A percentile compares a stretch with the other conserved stretches of the same genome.
These are phyloP conservation scores for Meriones unguiculatus DNA, from an alignment of 2,113 vertebrate species.

Conservation along the genomic window DNA sequence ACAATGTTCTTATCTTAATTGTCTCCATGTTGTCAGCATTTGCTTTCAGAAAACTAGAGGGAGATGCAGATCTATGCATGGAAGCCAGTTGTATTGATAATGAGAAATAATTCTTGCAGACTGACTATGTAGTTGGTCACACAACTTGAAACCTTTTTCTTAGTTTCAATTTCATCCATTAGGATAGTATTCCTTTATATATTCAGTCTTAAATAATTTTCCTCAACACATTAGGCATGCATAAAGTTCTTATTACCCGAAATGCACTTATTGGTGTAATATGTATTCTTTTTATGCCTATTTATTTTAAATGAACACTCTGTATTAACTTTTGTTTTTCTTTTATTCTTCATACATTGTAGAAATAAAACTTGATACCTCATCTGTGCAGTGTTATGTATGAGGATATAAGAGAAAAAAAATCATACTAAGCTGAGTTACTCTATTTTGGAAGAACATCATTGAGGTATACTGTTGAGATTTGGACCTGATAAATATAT, in stretches of 20 bases:
- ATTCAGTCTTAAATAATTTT: neutral
- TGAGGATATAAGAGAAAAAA: neutral
- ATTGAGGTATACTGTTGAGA: neutral
- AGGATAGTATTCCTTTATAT: neutral
- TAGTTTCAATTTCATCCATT: neutral
- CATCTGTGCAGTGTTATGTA: neutral
- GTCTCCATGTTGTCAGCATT: neutral
- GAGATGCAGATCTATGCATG: neutral
- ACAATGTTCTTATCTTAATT: neutral
- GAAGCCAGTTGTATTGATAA: neutral
- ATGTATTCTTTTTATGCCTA: neutral
- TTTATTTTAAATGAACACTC: conserved; percentile 24
- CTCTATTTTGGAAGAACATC: neutral
- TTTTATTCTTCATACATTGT: neutral
- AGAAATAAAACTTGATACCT: neutral
- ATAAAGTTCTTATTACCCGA: neutral
- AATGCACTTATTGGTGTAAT: neutral
- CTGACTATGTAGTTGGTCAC: neutral
- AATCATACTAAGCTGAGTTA: neutral
- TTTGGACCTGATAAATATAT: neutral
- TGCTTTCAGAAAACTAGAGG: neutral
- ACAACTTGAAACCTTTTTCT: neutral
- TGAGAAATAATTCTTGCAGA: neutral
- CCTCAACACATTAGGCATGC: neutral
- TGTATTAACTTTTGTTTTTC: neutral